These are phyloP conservation scores for Scaptomyza graminum DNA, from an alignment of 1,140 invertebrate species.

Conservation along the genomic window DNA sequence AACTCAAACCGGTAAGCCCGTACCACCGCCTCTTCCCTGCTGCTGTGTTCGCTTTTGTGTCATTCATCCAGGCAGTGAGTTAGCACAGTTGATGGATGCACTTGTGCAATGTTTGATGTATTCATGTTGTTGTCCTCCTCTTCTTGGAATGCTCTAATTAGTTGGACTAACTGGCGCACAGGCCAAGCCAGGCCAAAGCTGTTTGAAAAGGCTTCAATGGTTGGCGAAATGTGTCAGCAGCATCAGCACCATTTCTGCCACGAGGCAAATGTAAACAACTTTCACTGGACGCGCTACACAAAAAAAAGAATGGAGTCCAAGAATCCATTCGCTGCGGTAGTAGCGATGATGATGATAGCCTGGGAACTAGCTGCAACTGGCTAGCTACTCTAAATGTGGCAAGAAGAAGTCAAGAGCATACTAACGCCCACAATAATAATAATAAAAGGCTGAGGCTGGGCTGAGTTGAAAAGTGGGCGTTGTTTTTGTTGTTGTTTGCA, in stretches of 20 bases:
- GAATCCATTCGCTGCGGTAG: slow-evolving; percentile 23
- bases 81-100: slow-evolving; percentile 43
- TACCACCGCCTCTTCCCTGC: neutral
- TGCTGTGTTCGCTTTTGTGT: neutral
- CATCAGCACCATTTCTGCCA: slow-evolving; percentile 21
- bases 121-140: slow-evolving; percentile 38
- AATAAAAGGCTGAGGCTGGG: slow-evolving; percentile 14
- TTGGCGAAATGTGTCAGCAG: slow-evolving; percentile 65
- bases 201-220: slow-evolving; percentile 54
- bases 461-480: slow-evolving; percentile 50
- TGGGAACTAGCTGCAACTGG: slow-evolving; percentile 1
- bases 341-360: neutral
- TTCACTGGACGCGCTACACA: slow-evolving; percentile 60
- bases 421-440: slow-evolving; percentile 42
- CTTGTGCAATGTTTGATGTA: slow-evolving; percentile 74
- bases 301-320: slow-evolving; percentile 16
- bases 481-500: slow-evolving; percentile 11
- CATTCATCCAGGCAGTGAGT: slow-evolving; percentile 4
- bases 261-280: slow-evolving; percentile 67
- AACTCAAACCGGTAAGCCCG: slow-evolving; percentile 6
- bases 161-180: slow-evolving; percentile 44
- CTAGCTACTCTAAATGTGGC: slow-evolving; percentile 11
- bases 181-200: slow-evolving; percentile 36
- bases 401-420: slow-evolving; percentile 71
- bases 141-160: slow-evolving; percentile 68